Conservation (phyloP, 2,888 invertebrate species). For the Dascillus cervinus region DNA sequence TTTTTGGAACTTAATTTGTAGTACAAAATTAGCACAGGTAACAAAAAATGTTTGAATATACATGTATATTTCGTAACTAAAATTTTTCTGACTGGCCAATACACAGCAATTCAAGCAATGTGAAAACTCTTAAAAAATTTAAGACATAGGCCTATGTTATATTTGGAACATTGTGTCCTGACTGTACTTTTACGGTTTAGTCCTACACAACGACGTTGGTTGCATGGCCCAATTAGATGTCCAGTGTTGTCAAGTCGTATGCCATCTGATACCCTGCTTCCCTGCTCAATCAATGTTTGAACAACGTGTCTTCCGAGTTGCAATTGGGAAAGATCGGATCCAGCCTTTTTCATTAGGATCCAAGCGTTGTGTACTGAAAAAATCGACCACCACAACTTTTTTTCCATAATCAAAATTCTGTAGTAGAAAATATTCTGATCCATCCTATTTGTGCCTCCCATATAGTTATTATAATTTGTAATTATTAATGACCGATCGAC, state of each 20-base stretch:
- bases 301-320: conserved; percentile 3
- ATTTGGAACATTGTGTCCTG: conserved; percentile 4
- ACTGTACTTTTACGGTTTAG: conserved; percentile 1
- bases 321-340: neutral
- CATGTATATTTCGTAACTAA: too few species aligned
- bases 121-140: neutral
- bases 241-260: conserved; percentile 1
- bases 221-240: neutral
- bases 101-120: neutral
- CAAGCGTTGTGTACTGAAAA: too few species aligned
- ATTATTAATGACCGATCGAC: conserved; percentile 11
- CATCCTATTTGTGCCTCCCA: conserved; percentile 20
- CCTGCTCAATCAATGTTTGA: too few species aligned
- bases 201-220: neutral
- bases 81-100: too few species aligned
- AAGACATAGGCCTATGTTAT: conserved; percentile 6
- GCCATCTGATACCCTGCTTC: too few species aligned
- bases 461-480: conserved; percentile 17
- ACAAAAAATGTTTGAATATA: neutral
- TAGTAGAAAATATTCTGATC: conserved; percentile 9
- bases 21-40: neutral
- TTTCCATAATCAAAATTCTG: too few species aligned
- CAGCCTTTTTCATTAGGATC: neutral
- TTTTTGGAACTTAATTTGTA: too few species aligned
- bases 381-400: too few species aligned